Evolutionary conservation across 1,140 invertebrate genomes (phyloP), one percentile per base, ranked within the genome.

Genomic region (Drosophila neocordata): DNA sequence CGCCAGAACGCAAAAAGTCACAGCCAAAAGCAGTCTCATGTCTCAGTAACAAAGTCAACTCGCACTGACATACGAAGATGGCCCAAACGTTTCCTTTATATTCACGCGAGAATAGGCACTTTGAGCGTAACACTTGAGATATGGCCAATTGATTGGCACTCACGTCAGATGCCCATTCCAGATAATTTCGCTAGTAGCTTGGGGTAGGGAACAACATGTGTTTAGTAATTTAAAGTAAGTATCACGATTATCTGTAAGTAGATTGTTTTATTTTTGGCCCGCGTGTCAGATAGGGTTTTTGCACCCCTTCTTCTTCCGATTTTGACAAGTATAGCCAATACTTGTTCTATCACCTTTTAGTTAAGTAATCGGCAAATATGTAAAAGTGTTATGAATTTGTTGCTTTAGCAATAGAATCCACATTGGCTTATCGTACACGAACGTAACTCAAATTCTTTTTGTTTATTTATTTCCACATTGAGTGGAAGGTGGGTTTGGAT

Each of bases 11-110:
- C 84, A 87, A 22, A 79, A 53, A 52, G 73, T 65, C 22, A 87
- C 41, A 11, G 65, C 59, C 71, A 87, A 68, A 31, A 87, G 63
- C 68, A 87, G 71, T 87, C 79, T 87, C 82, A 87, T 48, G 41
- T 87, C 34, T 52, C 53, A 65, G 48, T 62, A 38, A 53, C 51
- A 64, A 69, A 51, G 56, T 65, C 56, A 78, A 75, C 37, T 67
- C 66, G 52, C 61, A 85, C 81, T 87, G 71, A 74, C 61, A 55
- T 20, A 15, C n/a, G 22, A 13, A 27, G 18, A 12, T 35, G 38
- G 13, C 12, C 4, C 13, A 13, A 15, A 1, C 11, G 22, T 22
- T 55, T 38, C 18, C 57, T 82, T 82, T 87, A 87, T 87, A 87
- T 68, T 31, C 38, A 63, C 52, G 48, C n/a, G 7, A 51, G 68